Percentiles rank a stretch among this genome's conserved stretches.
Conservation (phyloP, 2,113 vertebrate species). For the Alligator sinensis region DNA sequence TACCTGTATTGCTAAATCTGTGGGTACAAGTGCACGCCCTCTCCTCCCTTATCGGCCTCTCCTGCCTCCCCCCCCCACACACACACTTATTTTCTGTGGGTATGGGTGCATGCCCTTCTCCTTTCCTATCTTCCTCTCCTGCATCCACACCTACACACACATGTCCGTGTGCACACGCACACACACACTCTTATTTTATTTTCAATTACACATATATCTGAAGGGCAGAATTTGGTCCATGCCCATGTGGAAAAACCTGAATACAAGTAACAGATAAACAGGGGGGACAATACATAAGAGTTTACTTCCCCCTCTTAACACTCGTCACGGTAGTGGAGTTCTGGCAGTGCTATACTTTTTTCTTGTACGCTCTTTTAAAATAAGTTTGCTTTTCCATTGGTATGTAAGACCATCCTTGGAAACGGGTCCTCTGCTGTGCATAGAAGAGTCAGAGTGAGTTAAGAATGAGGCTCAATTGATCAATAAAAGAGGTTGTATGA, state of each 20-base stretch:
- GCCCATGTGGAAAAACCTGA: background rate
- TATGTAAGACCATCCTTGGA: background rate
- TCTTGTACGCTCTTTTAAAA: background rate
- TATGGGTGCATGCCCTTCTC: too few relatives aligned
- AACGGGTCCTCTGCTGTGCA: background rate
- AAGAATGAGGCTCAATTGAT: background rate
- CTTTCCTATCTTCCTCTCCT: background rate
- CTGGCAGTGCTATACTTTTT: fast-evolving
- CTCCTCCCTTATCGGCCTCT: too few relatives aligned
- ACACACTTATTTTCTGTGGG: too few relatives aligned
- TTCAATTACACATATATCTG: fast-evolving
- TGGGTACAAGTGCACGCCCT: too few relatives aligned
- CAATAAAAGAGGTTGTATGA: background rate
- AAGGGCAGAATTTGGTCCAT: background rate
- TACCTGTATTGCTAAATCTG: background rate
- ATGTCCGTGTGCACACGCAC: background rate
- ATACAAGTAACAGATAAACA: background rate
- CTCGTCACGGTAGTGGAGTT: background rate
- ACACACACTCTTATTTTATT: background rate
- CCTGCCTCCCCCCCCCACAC: too few relatives aligned
- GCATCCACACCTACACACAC: background rate
- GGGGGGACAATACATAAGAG: too few relatives aligned
- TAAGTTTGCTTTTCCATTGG: background rate
- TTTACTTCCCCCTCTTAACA: too few relatives aligned
- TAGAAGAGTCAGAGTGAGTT: background rate